A percentile compares a stretch with the other conserved stretches of the same genome.
Conservation (phyloP, 2,888 invertebrate species). For the Onthophagus sagittarius region DNA sequence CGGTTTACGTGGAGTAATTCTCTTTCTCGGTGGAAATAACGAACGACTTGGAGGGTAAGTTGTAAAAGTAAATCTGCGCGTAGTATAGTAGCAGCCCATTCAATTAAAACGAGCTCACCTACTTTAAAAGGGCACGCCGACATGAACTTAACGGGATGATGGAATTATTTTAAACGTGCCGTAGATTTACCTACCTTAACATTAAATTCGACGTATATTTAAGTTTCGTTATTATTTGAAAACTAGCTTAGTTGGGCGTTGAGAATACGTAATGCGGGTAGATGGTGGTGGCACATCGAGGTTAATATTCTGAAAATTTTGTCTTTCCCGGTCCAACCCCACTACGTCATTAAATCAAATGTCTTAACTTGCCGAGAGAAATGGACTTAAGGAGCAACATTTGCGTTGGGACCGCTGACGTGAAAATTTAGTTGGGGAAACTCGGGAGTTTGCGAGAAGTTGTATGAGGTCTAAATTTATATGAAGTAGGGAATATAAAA, state of each 20-base stretch:
- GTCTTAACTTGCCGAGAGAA: constrained; percentile 10
- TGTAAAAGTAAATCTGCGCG: neutral
- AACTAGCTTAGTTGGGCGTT: neutral
- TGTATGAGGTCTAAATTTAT: constrained; percentile 8
- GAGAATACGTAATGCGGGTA: neutral
- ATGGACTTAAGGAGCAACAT: constrained; percentile 11
- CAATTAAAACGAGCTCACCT: neutral
- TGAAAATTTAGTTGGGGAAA: constrained; percentile 10
- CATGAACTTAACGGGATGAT: neutral
- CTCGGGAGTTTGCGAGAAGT: constrained; percentile 8
- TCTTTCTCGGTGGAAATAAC: neutral
- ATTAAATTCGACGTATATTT: neutral
- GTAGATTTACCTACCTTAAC: neutral
- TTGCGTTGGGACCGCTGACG: constrained; percentile 9
- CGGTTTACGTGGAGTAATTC: neutral
- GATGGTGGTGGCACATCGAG: neutral
- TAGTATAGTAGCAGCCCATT: neutral
- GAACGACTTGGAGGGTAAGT: neutral
- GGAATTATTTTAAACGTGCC: neutral
- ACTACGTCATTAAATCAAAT: constrained; percentile 10
- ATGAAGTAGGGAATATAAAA: constrained; percentile 11
- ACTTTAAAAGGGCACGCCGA: neutral
- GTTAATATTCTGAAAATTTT: neutral
- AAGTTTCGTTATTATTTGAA: neutral
- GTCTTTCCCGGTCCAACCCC: neutral